A percentile compares a stretch with the other conserved stretches of the same genome.
Evolutionary conservation across 2,888 invertebrate species (phyloP).

Genomic region (Calameuta pallipes): DNA sequence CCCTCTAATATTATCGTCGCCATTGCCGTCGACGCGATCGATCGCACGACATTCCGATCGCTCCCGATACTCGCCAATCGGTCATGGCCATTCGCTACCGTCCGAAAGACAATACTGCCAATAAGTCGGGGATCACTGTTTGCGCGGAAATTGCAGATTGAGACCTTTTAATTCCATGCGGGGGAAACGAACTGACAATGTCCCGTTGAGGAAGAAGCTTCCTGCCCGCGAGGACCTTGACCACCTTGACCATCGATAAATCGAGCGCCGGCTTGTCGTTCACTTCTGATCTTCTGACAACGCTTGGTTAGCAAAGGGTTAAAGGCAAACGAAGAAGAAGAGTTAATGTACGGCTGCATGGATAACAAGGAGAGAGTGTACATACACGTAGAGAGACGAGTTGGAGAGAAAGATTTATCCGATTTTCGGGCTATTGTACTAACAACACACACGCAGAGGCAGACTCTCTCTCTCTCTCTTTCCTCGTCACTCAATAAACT

Average conservation of each 20-base stretch:
- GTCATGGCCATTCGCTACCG: neutral
- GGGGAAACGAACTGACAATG: neutral
- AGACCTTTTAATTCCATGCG: neutral
- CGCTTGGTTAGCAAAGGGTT: neutral
- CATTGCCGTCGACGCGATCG: neutral
- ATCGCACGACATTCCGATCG: neutral
- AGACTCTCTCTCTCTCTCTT: neutral
- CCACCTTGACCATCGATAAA: neutral
- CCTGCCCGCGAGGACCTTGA: neutral
- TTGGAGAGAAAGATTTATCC: neutral
- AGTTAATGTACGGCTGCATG: neutral
- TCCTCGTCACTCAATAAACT: neutral
- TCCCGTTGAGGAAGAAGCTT: neutral
- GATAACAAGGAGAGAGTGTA: neutral
- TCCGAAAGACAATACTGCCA: neutral
- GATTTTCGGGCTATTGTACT: neutral
- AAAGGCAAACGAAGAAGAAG: constrained; percentile 3
- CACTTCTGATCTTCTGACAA: neutral
- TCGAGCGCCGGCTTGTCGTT: neutral
- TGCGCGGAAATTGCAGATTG: neutral
- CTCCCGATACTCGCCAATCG: neutral
- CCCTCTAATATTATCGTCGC: neutral
- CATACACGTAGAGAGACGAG: neutral
- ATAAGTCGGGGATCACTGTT: neutral
- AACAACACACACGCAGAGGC: neutral